Base-by-base conservation (phyloP, 2,888 invertebrate species). In the Acrobasis suavella region DNA sequence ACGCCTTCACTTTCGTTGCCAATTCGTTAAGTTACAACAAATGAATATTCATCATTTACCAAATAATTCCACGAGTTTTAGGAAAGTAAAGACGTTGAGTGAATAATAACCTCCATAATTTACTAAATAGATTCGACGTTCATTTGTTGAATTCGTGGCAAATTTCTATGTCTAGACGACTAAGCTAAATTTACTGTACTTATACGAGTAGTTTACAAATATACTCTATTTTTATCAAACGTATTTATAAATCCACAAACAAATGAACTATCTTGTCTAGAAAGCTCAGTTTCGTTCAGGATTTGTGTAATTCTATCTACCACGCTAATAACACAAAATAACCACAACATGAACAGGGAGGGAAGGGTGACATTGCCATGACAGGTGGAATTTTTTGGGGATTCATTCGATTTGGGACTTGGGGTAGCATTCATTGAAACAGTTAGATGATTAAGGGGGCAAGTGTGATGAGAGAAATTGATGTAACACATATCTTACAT, bases 251-350 rank as follows among this genome's bases (percentile, higher is more conserved):
- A 67, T 70, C 82, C 88, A 87, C 87, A 90, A 89, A 85, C 68
- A 80, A 87, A 86, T 85, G 83, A 88, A 85, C 85, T 75, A 80
- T 78, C 71, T 78, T 74, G 73, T 73, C 84, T 85, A 85, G 81
- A 81, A 85, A 85, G 87, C 91, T 89, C 91, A 91, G 90, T 88
- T 82, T 88, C 89, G 85, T 86, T 86, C 90, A 91, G 89, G 88
- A 86, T 73, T 77, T 83, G 83, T 85, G 85, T 85, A 75, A 79
- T 64, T 66, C 80, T 81, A 82, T 85, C 84, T 84, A 85, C 83
- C 79, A 81, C 76, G 75, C 81, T 82, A 81, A 59, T 68, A 65
- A 67, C 65, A 71, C 67, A 71, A 69, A 68, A 73, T 60, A 76
- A 74, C 70, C 64, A 69, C 64, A 67, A 69, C 68, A 66, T 62